These are phyloP conservation scores for Pristis pectinata DNA, from an alignment of 2,797 vertebrate genomes.

Conservation along the genomic window DNA sequence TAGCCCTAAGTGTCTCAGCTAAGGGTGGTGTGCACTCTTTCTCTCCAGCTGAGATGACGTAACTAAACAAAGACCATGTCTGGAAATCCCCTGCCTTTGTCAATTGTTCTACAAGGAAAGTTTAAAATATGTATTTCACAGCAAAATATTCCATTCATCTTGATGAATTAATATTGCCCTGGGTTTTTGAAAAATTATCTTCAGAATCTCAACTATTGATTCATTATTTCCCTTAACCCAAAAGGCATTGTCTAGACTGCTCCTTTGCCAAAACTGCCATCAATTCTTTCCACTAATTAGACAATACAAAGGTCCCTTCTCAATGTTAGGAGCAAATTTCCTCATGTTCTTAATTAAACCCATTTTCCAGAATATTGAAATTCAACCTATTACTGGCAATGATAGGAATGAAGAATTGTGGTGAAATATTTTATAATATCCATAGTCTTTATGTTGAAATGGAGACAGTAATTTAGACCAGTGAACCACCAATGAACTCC, in stretches of 20 bases:
- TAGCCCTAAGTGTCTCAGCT: not conserved
- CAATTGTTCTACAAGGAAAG: not conserved
- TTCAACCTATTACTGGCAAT: not conserved
- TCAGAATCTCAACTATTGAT: not conserved
- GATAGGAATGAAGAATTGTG: not conserved
- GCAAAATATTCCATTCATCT: not conserved
- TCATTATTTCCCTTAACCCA: not conserved
- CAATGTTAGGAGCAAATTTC: not conserved
- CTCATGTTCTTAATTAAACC: not conserved
- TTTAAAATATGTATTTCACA: not conserved
- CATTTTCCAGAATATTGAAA: not conserved
- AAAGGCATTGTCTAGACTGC: not conserved
- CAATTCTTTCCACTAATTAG: not conserved
- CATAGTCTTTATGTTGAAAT: not conserved
- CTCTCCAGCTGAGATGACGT: not conserved
- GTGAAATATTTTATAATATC: not conserved
- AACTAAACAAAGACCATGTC: not conserved
- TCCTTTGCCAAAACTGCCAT: not conserved
- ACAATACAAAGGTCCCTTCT: not conserved
- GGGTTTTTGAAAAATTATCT: not conserved
- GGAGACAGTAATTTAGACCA: not conserved
- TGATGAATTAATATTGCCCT: not conserved
- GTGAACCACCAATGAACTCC: too few species aligned
- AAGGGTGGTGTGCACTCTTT: not conserved
- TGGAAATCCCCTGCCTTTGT: not conserved